A percentile compares a stretch with the other conserved stretches of the same genome.
phyloP scores from a whole-genome alignment of 2,113 vertebrate genomes.

The Hemiprocne comata region DNA sequence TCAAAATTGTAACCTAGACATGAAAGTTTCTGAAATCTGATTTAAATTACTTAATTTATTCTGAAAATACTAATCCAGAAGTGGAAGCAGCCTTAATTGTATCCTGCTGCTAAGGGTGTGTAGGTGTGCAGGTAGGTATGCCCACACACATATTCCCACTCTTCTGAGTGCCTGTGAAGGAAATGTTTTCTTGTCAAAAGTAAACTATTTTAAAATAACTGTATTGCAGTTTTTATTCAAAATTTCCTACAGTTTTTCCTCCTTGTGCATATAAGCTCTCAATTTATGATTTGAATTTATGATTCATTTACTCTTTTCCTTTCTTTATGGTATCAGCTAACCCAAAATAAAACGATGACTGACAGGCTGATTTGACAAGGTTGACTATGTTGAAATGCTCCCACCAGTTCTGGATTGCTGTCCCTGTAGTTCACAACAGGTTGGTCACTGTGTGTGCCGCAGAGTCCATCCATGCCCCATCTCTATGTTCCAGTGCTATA shows the following conservation, averaged over 20 bases:
- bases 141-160: not conserved
- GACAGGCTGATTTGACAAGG: not conserved
- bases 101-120: not conserved
- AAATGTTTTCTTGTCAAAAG: not conserved
- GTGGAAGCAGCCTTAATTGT: not conserved
- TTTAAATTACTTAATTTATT: not conserved
- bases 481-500: not conserved
- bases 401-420: not conserved
- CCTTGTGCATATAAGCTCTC: not conserved
- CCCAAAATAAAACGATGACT: not conserved
- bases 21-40: not conserved
- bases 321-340: not conserved
- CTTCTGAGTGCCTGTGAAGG: not conserved
- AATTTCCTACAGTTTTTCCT: not conserved
- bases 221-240: not conserved
- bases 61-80: not conserved
- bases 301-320: not conserved
- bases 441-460: not conserved
- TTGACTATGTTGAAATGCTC: not conserved
- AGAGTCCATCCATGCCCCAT: not conserved
- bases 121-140: not conserved
- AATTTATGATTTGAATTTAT: not conserved
- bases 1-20: not conserved
- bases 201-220: not conserved
- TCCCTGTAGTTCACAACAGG: not conserved